Percentiles rank a stretch among this genome's conserved stretches.
Conservation (phyloP, 2,888 invertebrate species). For the Scelioninae gen. 2 region DNA sequence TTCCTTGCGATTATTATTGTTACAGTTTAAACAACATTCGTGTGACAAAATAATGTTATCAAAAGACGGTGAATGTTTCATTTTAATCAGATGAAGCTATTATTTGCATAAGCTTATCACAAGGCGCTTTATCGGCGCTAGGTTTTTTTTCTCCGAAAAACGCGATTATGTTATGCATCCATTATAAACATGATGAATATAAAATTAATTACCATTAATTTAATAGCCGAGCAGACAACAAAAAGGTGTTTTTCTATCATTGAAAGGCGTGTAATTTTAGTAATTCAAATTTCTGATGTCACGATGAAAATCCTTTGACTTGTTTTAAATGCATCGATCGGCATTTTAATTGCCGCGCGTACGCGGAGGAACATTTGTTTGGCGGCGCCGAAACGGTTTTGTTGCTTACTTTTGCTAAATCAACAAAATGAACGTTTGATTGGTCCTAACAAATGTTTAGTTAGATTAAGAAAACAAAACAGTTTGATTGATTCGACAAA, state of each 20-base stretch:
- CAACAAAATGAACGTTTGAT: no score
- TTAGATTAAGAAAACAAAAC: no score
- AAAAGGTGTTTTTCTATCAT: not conserved
- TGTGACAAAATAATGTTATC: conserved; percentile 33
- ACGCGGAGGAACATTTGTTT: no score
- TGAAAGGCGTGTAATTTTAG: not conserved
- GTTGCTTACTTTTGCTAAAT: no score
- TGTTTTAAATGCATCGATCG: not conserved
- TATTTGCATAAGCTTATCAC: conserved; percentile 47
- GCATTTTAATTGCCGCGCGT: conserved; percentile 13
- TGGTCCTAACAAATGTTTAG: no score
- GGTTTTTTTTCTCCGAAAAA: conserved; percentile 26
- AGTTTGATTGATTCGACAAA: no score
- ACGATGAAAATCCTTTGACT: conserved; percentile 19
- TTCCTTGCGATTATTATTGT: conserved; percentile 14
- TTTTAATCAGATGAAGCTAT: conserved; percentile 42
- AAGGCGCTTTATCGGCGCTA: conserved; percentile 25
- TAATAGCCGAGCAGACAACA: not conserved
- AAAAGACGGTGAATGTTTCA: conserved; percentile 29
- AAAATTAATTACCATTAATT: conserved; percentile 14
- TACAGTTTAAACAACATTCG: conserved; percentile 20
- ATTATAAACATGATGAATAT: conserved; percentile 11
- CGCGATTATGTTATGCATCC: conserved; percentile 35
- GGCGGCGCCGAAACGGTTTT: no score
- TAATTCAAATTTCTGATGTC: conserved; percentile 21